Conservation (phyloP, 2,113 vertebrate species). For the Picathartes gymnocephalus region DNA sequence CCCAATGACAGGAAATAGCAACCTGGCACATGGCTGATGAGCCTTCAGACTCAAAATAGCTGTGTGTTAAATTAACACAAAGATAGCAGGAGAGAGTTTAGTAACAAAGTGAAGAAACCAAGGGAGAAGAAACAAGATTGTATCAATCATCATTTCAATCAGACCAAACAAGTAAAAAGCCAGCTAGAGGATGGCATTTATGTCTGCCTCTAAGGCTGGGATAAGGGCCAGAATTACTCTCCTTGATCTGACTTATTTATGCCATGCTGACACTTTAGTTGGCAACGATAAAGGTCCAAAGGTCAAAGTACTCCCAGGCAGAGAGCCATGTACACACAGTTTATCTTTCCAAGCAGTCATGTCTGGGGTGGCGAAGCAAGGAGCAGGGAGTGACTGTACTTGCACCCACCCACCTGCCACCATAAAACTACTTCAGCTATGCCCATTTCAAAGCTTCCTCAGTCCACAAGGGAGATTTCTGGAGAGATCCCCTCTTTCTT, state of each 20-base stretch:
- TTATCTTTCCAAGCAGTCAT: background rate
- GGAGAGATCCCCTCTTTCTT: background rate
- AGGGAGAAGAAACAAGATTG: background rate
- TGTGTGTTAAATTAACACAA: conserved; percentile 6
- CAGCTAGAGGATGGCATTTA: conserved; percentile 2
- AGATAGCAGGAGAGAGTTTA: background rate
- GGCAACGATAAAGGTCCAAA: conserved; percentile 8
- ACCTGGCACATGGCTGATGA: background rate
- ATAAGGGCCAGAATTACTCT: conserved; percentile 10
- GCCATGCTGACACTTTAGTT: background rate
- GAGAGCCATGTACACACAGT: background rate
- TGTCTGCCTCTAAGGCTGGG: background rate
- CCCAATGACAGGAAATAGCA: conserved; percentile 1
- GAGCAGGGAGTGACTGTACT: background rate
- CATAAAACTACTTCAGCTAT: background rate
- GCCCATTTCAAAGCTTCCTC: background rate
- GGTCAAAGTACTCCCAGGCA: background rate
- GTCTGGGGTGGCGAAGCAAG: background rate
- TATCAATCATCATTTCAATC: background rate
- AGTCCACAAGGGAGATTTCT: background rate
- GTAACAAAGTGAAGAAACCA: background rate
- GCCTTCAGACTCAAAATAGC: background rate
- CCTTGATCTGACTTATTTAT: conserved; percentile 14
- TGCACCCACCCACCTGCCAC: background rate
- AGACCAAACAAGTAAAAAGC: background rate